Base-by-base conservation (phyloP, 2,797 vertebrate species). In the Eutrigla gurnardus region DNA sequence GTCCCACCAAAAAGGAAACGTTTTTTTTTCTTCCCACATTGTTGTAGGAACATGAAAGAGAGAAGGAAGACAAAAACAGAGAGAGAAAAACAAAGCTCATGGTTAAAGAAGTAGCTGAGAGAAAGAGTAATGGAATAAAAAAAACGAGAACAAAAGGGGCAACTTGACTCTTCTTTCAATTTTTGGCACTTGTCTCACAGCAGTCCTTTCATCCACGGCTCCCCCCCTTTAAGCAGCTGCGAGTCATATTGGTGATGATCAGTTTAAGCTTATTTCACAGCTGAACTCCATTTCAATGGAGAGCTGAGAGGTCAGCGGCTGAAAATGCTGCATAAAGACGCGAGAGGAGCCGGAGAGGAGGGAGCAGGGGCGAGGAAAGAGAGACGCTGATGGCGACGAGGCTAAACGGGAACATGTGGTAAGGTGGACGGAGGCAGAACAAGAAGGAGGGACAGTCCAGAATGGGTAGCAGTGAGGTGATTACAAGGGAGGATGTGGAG, bases 251-350 rank as follows among this genome's bases (percentile, higher is more conserved):
- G 39, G 67, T 66, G 76, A 86, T 87, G 52, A 83, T 83, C 70
- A 75, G 32, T 80, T 80, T 75, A 80, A 73, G 64, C 64, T 67
- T 64, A 71, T 81, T 86, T 87, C 71, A 73, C 68, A 81, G 78
- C 65, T 63, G 58, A 42, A 35, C 69, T 78, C 13, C 1, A 55
- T 88, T 78, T 82, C 43, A 78, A 65, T 75, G 75, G 43, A 73
- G 15, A 66, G 35, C 60, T 67, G 42, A 60, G 47, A 5, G 42
- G 12, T 36, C 50, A 62, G 36, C 8, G 36, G 49, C 36, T 78
- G 49, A 82, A 82, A 67, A 75, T 36, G n/a, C 33, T 60, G 66
- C 64, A 45, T 35, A 18, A 15, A 57, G 50, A 66, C 36, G 32
- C 15, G 3, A 40, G n/a, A 12, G 49, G 37, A 61, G 65, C n/a